phyloP scores from a whole-genome alignment of 2,113 vertebrate genomes.

The Siphamia tubifer region DNA sequence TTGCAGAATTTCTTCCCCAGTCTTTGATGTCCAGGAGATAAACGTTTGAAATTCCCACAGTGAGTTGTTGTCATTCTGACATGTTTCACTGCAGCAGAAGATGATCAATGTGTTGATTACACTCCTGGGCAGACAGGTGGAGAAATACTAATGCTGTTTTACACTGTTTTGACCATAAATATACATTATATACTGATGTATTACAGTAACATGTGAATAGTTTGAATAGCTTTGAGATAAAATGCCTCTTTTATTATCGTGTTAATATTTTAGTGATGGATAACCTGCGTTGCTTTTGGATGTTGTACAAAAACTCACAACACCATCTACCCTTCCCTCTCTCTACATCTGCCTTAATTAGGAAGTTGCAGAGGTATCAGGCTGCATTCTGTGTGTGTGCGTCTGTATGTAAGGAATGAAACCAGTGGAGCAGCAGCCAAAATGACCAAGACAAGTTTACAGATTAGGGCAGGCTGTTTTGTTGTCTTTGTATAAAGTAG shows the following conservation, averaged over 20 bases:
- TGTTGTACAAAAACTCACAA: slow-evolving; percentile 13
- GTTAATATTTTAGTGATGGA: too few relatives aligned
- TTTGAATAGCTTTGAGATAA: too few relatives aligned
- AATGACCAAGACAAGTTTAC: slow-evolving; percentile 36
- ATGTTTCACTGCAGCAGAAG: background rate
- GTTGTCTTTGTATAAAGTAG: background rate
- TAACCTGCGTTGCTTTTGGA: slow-evolving; percentile 58
- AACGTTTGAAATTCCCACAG: slow-evolving; percentile 30
- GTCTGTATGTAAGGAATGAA: slow-evolving; percentile 31
- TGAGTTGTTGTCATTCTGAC: slow-evolving; percentile 1
- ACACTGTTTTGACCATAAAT: too few relatives aligned
- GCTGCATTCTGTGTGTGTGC: slow-evolving; percentile 36
- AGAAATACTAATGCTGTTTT: background rate
- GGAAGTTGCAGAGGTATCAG: slow-evolving; percentile 49
- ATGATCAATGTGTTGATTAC: background rate
- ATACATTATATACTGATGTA: too few relatives aligned
- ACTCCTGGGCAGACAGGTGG: background rate
- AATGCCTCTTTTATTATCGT: too few relatives aligned
- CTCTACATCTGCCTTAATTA: slow-evolving; percentile 67
- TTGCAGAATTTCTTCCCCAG: background rate
- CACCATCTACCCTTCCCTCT: background rate
- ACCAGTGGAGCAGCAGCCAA: slow-evolving; percentile 23
- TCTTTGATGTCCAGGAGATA: slow-evolving; percentile 59
- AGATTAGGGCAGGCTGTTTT: background rate
- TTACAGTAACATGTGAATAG: too few relatives aligned